phyloP scores from a whole-genome alignment of 2,797 vertebrate species.

The Nannoperca obscura region DNA sequence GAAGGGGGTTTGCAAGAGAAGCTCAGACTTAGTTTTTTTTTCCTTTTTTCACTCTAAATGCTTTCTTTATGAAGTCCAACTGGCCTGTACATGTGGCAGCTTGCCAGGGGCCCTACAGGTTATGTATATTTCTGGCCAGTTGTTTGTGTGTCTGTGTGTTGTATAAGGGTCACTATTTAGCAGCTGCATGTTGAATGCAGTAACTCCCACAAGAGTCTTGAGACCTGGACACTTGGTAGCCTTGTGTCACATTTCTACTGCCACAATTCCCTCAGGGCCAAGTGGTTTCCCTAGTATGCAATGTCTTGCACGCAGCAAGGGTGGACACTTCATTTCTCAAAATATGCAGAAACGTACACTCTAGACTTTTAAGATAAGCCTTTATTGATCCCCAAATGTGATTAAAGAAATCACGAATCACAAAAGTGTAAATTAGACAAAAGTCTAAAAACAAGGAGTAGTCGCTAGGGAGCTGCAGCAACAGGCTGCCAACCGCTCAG shows the following conservation, averaged over 20 bases:
- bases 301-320: conserved; percentile 5
- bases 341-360: conserved; percentile 20
- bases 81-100: conserved; percentile 45
- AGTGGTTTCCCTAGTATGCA: conserved; percentile 53
- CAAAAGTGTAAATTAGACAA: too few species aligned
- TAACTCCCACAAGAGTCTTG: conserved; percentile 46
- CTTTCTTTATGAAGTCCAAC: conserved; percentile 72
- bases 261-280: conserved; percentile 31
- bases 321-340: conserved; percentile 13
- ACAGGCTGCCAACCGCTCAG: too few species aligned
- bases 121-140: conserved; percentile 54
- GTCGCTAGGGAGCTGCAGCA: too few species aligned
- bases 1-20: conserved; percentile 36
- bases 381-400: too few species aligned
- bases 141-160: conserved; percentile 50
- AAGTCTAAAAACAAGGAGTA: too few species aligned
- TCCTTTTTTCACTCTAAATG: conserved; percentile 65
- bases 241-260: conserved; percentile 71
- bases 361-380: not conserved
- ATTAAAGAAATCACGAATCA: too few species aligned
- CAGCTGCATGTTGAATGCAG: conserved; percentile 75
- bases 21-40: conserved; percentile 48
- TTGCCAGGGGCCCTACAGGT: conserved; percentile 56
- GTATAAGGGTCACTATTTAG: conserved; percentile 63
- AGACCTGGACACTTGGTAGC: conserved; percentile 60